Base-by-base conservation (phyloP, 2,113 vertebrate species). In the Chionomys nivalis region DNA sequence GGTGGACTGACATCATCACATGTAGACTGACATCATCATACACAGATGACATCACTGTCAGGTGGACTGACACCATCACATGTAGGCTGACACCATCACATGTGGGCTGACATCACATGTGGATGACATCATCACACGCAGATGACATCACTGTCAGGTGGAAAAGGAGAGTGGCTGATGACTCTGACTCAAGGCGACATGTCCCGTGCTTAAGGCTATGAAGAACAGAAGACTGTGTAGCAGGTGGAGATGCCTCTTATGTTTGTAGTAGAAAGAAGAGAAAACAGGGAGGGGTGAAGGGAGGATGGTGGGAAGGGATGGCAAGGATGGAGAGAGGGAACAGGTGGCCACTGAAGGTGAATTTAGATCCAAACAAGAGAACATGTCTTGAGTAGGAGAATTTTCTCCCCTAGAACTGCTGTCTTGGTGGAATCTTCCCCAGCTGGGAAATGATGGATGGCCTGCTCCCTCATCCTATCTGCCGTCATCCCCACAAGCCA, bases 211-310 rank as follows among this genome's bases (percentile, higher is more conserved):
- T 21, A n/a, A n/a, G 12, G 12, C n/a, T 24, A 9, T 63, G 13
- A 81, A 63, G 83, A 7, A 7, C 61, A 12, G 49, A 28, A 63
- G 14, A 36, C 26, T 39, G 12, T 33, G 10, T 13, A 33, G 42
- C 68, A 33, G 68, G 19, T 3, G 17, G 70, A 0, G 1, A 39
- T 2, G 23, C 11, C 19, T 42, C 23, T 55, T 55, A 9, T 73
- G 7, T 36, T 31, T 11, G 6, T 31, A 24, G 4, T 39, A 44
- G 42, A 19, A 33, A 24, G 36, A 65, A 76, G 66, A 10, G 49
- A 19, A 52, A 26, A 1, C 23, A 28, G 33, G 7, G 3, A 2
- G 0, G 8, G n/a, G 2, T 0, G 8, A 23, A 42, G 23, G 47
- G 8, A 68, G 12, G 31, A 4, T 0, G 13, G 49, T 52, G 49